Evolutionary conservation across 2,888 invertebrate species (phyloP), one percentile per base, ranked within the genome.

Genomic region (Diplazon laetatorius): DNA sequence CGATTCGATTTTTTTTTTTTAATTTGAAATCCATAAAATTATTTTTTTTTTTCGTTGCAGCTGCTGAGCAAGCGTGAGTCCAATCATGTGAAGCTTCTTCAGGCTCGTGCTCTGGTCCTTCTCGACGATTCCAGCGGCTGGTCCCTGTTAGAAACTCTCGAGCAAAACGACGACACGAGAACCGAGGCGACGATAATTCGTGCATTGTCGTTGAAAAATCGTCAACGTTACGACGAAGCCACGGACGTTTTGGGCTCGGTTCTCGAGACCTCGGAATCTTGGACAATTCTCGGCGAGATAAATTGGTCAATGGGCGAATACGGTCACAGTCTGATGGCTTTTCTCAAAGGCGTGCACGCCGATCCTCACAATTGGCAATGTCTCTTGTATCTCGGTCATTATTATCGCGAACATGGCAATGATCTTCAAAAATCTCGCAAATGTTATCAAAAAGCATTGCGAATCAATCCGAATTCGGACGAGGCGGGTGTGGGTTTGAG

Each of bases 391-490:
- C 92, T 98, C 78, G 98, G 97, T 0, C 92, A 94, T 85, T 95
- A 94, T 88, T 97, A 97, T 90, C 91, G 92, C 76, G 89, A 93
- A 60, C 91, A 92, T 44, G 93, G 93, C 73, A 90, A 92, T 65
- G 95, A 97, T 87, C 88, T 93, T n/a, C 92, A 93, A 62, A 95
- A 96, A 85, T 95, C 97, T 0, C 93, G 94, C 82, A 95, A 95
- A 87, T 98, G 97, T 91, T 97, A 95, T 89, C 95, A 97, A 91
- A 97, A 96, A 90, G 95, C 97, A 48, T 93, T 96, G 81, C 94
- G 94, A 86, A 92, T 98, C 1, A 95, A 96, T 91, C 93, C 93
- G 10, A 91, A 92, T 72, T 94, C 94, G 77, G 92, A 93, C 37
- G 93, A 93, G 84, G 95, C 95, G 76, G 95, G 95, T 9, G 93